These are phyloP conservation scores for Pempheris klunzingeri DNA, from an alignment of 2,797 vertebrate genomes.

Conservation along the genomic window DNA sequence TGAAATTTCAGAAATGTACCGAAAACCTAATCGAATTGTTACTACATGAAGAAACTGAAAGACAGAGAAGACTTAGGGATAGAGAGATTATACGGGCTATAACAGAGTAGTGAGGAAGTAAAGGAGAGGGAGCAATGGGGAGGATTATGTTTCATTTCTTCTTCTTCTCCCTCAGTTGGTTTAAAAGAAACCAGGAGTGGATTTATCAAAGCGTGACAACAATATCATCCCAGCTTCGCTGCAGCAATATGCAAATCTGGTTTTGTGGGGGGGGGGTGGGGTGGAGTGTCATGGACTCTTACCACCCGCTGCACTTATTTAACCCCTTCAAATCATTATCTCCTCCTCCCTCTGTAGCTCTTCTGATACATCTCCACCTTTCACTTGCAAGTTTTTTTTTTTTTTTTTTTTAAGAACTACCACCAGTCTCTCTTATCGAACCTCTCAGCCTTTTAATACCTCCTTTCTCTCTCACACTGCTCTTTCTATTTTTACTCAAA, in stretches of 20 bases:
- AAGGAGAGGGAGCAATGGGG: background rate
- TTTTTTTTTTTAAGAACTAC: constrained; percentile 14
- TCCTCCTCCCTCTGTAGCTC: background rate
- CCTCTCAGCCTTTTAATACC: constrained; percentile 38
- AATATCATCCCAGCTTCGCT: background rate
- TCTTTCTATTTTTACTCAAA: constrained; percentile 57
- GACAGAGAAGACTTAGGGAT: background rate
- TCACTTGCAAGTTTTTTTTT: constrained; percentile 7
- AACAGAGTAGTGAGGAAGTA: background rate
- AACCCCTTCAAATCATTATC: constrained; percentile 12
- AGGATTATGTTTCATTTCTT: constrained; percentile 15
- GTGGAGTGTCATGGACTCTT: constrained; percentile 1
- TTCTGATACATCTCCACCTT: constrained; percentile 2
- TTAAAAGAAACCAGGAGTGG: constrained; percentile 20
- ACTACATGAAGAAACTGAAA: background rate
- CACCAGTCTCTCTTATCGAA: constrained; percentile 11
- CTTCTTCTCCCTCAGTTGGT: constrained; percentile 11
- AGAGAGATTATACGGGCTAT: background rate
- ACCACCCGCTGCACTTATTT: constrained; percentile 24
- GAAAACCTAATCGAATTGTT: background rate
- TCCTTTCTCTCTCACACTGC: constrained; percentile 16
- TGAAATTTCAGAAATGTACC: too few relatives aligned
- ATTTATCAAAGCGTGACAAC: constrained; percentile 47
- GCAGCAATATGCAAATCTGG: constrained; percentile 36
- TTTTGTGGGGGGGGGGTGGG: constrained; percentile 3